phyloP scores from a whole-genome alignment of 2,888 invertebrate species.

The Piscicola geometra region DNA sequence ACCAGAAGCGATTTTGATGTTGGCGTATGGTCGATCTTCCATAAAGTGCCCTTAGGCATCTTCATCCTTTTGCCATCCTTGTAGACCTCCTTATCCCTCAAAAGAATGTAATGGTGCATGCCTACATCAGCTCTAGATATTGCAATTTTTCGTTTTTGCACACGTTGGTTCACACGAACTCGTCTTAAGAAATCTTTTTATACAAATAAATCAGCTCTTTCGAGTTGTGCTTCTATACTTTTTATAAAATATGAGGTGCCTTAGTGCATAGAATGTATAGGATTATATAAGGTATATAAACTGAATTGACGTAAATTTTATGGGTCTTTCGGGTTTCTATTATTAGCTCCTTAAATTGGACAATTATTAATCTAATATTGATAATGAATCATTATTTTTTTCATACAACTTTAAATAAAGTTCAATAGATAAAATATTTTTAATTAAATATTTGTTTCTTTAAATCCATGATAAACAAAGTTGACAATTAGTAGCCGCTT shows the following conservation, averaged over 20 bases:
- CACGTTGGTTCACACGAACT: too few species aligned
- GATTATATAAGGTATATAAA: too few species aligned
- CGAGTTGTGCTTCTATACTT: neutral
- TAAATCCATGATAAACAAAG: neutral
- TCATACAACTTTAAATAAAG: too few species aligned
- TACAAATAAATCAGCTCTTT: neutral
- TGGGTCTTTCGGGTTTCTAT: too few species aligned
- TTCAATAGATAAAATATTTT: too few species aligned
- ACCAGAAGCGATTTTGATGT: neutral
- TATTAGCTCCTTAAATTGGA: too few species aligned
- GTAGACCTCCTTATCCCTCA: neutral
- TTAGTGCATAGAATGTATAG: neutral
- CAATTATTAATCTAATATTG: too few species aligned
- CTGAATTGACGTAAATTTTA: conserved; percentile 11
- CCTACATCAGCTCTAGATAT: too few species aligned
- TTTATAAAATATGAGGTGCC: neutral
- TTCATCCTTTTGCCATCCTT: neutral
- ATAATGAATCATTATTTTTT: too few species aligned
- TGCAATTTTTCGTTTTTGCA: too few species aligned
- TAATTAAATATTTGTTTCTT: too few species aligned
- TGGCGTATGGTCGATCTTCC: neutral
- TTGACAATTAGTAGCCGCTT: neutral
- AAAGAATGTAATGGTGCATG: neutral
- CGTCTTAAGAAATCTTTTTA: too few species aligned
- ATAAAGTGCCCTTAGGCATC: neutral